phyloP scores from a whole-genome alignment of 2,797 vertebrate species.

The Urophycis tenuis region DNA sequence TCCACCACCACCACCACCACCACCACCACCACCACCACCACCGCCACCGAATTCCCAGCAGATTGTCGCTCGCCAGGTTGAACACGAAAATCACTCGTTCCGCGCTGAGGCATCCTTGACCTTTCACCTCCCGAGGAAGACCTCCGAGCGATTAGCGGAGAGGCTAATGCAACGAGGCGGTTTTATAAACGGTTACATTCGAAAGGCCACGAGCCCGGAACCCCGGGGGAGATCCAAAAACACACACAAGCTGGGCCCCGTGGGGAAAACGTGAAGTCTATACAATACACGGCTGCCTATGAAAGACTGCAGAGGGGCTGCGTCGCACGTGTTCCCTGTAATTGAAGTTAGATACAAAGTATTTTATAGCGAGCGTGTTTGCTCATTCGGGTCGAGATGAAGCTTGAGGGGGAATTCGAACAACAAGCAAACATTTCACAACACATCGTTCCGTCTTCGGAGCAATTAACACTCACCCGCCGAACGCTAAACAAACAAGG shows the following conservation, averaged over 20 bases:
- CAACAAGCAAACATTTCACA: slow-evolving; percentile 25
- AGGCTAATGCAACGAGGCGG: not conserved
- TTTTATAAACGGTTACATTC: not conserved
- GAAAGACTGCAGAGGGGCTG: not conserved
- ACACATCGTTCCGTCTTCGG: slow-evolving; percentile 41
- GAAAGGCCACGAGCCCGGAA: not conserved
- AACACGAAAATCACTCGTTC: not conserved
- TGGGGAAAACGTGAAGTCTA: too few relatives aligned
- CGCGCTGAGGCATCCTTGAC: not conserved
- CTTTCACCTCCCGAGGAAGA: not conserved
- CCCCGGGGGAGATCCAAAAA: too few relatives aligned
- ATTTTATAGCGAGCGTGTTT: not conserved
- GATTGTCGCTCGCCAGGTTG: not conserved
- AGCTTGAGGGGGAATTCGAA: not conserved
- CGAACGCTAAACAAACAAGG: slow-evolving; percentile 30
- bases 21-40: too few relatives aligned
- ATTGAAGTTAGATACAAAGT: not conserved
- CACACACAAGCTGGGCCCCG: too few relatives aligned
- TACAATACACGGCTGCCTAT: too few relatives aligned
- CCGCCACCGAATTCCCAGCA: too few relatives aligned
- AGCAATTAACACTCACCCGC: slow-evolving; percentile 46
- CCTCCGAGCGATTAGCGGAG: not conserved
- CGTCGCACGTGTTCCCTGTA: not conserved
- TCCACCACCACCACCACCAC: too few relatives aligned
- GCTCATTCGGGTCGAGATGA: not conserved